Evolutionary conservation across 1,140 invertebrate species (phyloP), one percentile per base, ranked within the genome.

Genomic region (Dreissena rostriformis): DNA sequence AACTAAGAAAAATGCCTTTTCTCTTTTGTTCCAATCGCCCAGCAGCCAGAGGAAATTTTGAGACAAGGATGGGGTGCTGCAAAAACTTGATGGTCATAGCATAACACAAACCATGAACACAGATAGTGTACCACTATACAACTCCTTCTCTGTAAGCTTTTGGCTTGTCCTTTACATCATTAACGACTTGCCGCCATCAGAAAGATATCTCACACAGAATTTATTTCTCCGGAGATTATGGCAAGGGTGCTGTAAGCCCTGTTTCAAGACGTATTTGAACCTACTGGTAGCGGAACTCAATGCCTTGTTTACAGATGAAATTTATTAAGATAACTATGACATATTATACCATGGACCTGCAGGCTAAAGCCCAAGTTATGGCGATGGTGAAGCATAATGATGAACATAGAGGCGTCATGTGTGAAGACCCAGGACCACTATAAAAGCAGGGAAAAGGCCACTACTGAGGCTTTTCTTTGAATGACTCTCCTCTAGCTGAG

Each of bases 221-320:
- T 19, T 76, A 17, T 55, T 76, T 28, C n/a, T 76, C 7, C 65
- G 74, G 74, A 57, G 74, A 61, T 22, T 76, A n/a, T 78, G 82
- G 67, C 52, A 78, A 52, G 67, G 74, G 55, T 28, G 19, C 10
- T 66, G 74, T 5, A 84, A 84, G 65, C 82, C 74, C 5, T 26
- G 22, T n/a, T 63, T 78, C 15, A 72, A 51, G n/a, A 84, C 68
- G 22, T 84, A 70, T 66, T 39, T 84, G 22, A 49, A 65, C 22
- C 82, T 75, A 26, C 51, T 84, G 14, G 65, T 78, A 0, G 19
- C 29, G n/a, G 66, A 84, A n/a, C 61, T 84, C 55, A 49, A 53
- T 5, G 17, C 39, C 14, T 49, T 83, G 4, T 67, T 68, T 24
- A 14, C 52, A n/a, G 15, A 82, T 49, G 81, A 73, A 5, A 10